These are phyloP conservation scores for Lottia scabra DNA, from an alignment of 2,888 invertebrate genomes.

Conservation along the genomic window DNA sequence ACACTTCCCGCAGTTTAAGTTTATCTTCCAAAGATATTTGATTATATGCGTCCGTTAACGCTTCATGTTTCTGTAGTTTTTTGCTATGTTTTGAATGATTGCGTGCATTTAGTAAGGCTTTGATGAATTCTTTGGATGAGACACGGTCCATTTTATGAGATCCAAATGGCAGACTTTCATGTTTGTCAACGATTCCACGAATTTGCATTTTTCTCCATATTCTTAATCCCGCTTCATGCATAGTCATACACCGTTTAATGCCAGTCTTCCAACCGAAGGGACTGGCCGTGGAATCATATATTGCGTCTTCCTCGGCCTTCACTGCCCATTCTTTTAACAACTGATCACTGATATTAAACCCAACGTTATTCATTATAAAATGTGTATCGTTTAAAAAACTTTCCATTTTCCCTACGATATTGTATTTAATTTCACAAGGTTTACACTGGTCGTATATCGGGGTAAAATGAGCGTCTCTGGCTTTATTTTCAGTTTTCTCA, in stretches of 20 bases:
- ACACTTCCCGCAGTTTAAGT: constrained; percentile 33
- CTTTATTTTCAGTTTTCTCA: constrained; percentile 14
- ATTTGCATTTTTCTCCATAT: constrained; percentile 51
- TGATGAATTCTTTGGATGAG: constrained; percentile 21
- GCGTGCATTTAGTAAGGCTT: constrained; percentile 24
- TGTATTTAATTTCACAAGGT: constrained; percentile 41
- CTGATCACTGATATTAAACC: constrained; percentile 30
- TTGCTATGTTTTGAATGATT: constrained; percentile 15
- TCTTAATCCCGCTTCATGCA: constrained; percentile 29
- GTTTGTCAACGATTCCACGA: constrained; percentile 40
- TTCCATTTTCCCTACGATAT: constrained; percentile 45
- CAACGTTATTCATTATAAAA: constrained; percentile 30
- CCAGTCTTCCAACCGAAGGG: constrained; percentile 29
- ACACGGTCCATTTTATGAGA: constrained; percentile 14
- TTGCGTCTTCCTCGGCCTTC: constrained; percentile 35
- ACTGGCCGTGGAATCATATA: constrained; percentile 36
- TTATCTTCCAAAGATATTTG: constrained; percentile 34
- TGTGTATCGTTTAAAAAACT: constrained; percentile 38
- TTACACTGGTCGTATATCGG: constrained; percentile 40
- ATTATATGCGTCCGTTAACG: constrained; percentile 43
- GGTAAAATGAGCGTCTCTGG: constrained; percentile 40
- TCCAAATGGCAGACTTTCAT: constrained; percentile 32
- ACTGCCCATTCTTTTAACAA: constrained; percentile 12
- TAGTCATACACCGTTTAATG: constrained; percentile 36
- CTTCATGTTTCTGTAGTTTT: constrained; percentile 40